phyloP scores from a whole-genome alignment of 2,797 vertebrate species.

The Phyllotis vaccarum region DNA sequence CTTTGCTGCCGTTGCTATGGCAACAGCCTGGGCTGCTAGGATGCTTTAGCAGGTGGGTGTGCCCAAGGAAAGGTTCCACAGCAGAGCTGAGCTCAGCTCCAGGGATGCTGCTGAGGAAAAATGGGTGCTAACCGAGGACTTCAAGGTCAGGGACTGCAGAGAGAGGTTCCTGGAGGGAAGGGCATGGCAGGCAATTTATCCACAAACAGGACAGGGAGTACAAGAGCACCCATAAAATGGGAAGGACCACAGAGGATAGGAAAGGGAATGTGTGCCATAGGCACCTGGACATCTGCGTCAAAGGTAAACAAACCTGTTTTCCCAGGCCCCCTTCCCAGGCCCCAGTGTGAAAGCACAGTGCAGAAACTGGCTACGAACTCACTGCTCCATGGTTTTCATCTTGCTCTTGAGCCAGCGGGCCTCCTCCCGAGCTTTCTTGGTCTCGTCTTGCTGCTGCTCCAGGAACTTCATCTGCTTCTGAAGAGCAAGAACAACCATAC shows the following conservation, averaged over 20 bases:
- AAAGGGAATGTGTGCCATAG: background rate
- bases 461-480: constrained; percentile 97
- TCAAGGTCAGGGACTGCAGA: constrained; percentile 31
- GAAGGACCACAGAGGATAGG: background rate
- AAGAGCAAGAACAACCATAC: constrained; percentile 58
- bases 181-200: background rate
- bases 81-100: constrained; percentile 64
- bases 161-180: background rate
- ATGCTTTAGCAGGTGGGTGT: constrained; percentile 74
- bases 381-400: constrained; percentile 95
- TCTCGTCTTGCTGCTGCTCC: constrained; percentile 93
- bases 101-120: constrained; percentile 45
- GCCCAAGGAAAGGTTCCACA: constrained; percentile 56
- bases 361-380: constrained; percentile 27
- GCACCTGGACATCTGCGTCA: background rate
- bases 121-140: background rate
- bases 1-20: constrained; percentile 80
- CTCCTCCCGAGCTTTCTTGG: constrained; percentile 93
- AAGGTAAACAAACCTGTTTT: background rate
- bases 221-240: background rate
- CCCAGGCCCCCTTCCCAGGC: background rate
- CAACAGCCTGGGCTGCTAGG: constrained; percentile 75
- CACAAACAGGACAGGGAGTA: background rate
- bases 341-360: background rate
- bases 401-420: constrained; percentile 91